A percentile compares a stretch with the other conserved stretches of the same genome.
Evolutionary conservation across 2,113 vertebrate species (phyloP).

Genomic region (Pitta sordida): DNA sequence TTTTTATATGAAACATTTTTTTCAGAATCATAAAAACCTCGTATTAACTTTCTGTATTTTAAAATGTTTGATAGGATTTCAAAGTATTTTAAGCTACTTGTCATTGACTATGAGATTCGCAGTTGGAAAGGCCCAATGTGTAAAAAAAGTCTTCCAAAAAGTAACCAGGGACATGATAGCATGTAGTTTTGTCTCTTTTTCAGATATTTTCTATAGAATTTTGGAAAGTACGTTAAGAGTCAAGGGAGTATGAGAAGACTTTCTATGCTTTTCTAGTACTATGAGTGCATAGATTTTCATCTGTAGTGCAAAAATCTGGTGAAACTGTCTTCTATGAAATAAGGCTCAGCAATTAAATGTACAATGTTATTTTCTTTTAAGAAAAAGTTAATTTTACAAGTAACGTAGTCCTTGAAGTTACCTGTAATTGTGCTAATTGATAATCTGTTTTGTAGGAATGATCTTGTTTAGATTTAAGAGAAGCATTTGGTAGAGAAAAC

Average conservation of each 20-base stretch:
- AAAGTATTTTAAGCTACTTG: constrained; percentile 26
- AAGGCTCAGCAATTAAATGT: background rate
- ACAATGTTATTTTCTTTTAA: background rate
- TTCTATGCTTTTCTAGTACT: background rate
- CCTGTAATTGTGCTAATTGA: background rate
- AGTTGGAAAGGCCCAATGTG: background rate
- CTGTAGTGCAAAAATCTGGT: background rate
- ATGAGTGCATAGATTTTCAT: background rate
- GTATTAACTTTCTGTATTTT: constrained; percentile 43
- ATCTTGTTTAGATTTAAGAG: background rate
- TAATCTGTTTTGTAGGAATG: background rate
- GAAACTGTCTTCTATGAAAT: background rate
- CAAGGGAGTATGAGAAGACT: background rate
- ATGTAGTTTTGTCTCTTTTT: background rate
- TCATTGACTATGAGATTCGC: background rate
- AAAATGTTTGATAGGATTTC: constrained; percentile 50
- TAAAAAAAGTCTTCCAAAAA: background rate
- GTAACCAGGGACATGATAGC: background rate
- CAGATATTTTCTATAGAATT: background rate
- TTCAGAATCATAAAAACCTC: constrained; percentile 12
- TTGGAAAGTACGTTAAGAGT: background rate
- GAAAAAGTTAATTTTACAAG: background rate
- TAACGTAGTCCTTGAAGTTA: background rate
- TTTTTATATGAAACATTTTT: constrained; percentile 43
- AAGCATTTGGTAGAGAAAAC: background rate